phyloP scores from a whole-genome alignment of 2,888 invertebrate species.

The Actias luna region DNA sequence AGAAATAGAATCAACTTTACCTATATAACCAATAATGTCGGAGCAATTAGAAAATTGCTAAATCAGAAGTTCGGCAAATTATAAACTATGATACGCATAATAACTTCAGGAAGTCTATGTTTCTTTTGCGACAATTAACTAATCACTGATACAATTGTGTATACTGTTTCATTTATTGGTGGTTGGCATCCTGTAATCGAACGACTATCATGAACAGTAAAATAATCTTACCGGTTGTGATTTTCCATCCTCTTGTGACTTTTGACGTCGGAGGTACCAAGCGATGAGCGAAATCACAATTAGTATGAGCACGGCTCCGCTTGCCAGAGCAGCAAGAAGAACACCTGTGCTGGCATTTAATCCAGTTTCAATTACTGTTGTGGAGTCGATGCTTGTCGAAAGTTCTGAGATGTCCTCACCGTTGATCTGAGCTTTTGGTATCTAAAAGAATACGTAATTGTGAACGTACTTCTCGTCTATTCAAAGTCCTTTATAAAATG shows the following conservation, averaged over 20 bases:
- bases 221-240: constrained; percentile 60
- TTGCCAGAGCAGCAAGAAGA: constrained; percentile 47
- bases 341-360: constrained; percentile 45
- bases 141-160: neutral
- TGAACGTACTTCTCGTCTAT: neutral
- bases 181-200: neutral
- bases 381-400: constrained; percentile 43
- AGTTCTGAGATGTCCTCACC: constrained; percentile 50
- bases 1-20: neutral
- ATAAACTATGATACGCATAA: neutral
- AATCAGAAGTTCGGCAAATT: neutral
- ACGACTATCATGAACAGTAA: neutral
- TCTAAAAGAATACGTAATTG: constrained; percentile 38
- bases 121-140: neutral
- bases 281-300: constrained; percentile 45
- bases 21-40: neutral
- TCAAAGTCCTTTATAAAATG: neutral
- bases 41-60: neutral
- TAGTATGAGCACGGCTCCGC: constrained; percentile 57
- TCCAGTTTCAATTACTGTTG: constrained; percentile 42
- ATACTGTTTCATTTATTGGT: neutral
- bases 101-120: neutral
- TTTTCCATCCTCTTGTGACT: constrained; percentile 67
- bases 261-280: constrained; percentile 60
- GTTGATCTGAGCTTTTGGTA: constrained; percentile 51